phyloP scores from a whole-genome alignment of 2,113 vertebrate species.

The Ictalurus furcatus region DNA sequence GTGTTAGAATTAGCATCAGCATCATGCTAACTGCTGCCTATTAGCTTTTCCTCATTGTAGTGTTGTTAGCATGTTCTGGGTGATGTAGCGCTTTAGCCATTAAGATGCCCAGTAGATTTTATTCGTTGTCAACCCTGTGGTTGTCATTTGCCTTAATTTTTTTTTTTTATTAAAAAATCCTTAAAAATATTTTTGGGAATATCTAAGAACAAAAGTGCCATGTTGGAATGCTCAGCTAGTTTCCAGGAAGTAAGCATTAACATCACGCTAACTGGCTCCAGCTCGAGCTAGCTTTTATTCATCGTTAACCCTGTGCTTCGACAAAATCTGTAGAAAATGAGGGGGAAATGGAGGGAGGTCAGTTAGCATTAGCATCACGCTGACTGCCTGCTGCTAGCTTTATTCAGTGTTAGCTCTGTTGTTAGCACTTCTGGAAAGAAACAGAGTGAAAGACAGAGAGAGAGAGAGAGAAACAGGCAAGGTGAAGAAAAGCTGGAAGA shows the following conservation, averaged over 20 bases:
- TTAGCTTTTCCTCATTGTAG: not conserved
- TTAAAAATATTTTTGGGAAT: not conserved
- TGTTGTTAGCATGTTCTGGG: not conserved
- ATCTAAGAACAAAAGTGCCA: not conserved
- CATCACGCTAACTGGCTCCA: not conserved
- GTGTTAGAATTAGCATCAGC: not conserved
- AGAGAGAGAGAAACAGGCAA: slow-evolving; percentile 41
- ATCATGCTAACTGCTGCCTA: not conserved
- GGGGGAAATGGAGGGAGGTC: not conserved
- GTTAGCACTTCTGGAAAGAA: slow-evolving; percentile 22
- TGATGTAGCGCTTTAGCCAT: not conserved
- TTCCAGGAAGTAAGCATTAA: not conserved
- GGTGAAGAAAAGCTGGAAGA: slow-evolving; percentile 37
- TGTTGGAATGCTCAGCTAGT: not conserved
- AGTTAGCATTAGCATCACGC: slow-evolving; percentile 25
- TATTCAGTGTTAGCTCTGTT: slow-evolving; percentile 14
- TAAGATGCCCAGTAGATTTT: not conserved
- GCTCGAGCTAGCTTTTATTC: not conserved
- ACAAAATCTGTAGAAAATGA: slow-evolving; percentile 21
- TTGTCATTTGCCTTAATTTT: not conserved
- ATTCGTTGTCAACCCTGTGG: not conserved
- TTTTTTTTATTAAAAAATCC: not conserved
- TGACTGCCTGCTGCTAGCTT: slow-evolving; percentile 19
- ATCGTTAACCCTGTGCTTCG: not conserved
- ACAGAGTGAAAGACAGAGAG: not conserved